Base-by-base conservation (phyloP, 2,888 invertebrate species). In the Thelaira solivaga region DNA sequence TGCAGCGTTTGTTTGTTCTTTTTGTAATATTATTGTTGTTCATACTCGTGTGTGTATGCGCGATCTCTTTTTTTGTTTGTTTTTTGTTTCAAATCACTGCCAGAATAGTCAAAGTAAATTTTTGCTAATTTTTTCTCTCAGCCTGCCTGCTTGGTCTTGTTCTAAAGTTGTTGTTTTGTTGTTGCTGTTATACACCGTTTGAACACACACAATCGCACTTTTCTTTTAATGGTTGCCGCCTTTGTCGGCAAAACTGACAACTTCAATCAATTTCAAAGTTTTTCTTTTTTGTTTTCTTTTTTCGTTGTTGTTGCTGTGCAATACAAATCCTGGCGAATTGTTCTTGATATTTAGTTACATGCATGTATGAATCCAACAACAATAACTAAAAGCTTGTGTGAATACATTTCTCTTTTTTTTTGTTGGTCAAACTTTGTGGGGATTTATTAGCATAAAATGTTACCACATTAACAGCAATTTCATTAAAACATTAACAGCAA, bases 201-300 rank as follows among this genome's bases (percentile, higher is more conserved):
- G 31, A 47, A 65, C 67, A 36, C 45, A 55, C 24, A 45, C 24
- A 67, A 45, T 36, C 59, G 41, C 39, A 65, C 71, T 64, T 74
- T 78, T 78, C 78, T 80, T 80, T 80, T 72, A 61, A 72, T 64
- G 57, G 72, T 72, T 77, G 72, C 80, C 77, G 77, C 71, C 80
- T 78, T 78, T 78, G 78, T 78, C 81, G 81, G 81, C 64, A 76
- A 64, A 81, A 80, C 81, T 80, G 82, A 81, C 81, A 81, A 82
- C 82, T 82, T 82, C 82, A 82, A 82, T 81, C 80, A 82, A 76
- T 77, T 81, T 77, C 81, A 80, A 81, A 80, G 67, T 45, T 55
- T 34, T 47, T 61, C 34, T 61, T 39, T 34, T 43, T 45, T 55
- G 34, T 47, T 61, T 41, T 61, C 31, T 34, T 43, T 43, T 49